Evolutionary conservation across 1,140 invertebrate genomes (phyloP).

Genomic region (Drosophila melanogaster): DNA sequence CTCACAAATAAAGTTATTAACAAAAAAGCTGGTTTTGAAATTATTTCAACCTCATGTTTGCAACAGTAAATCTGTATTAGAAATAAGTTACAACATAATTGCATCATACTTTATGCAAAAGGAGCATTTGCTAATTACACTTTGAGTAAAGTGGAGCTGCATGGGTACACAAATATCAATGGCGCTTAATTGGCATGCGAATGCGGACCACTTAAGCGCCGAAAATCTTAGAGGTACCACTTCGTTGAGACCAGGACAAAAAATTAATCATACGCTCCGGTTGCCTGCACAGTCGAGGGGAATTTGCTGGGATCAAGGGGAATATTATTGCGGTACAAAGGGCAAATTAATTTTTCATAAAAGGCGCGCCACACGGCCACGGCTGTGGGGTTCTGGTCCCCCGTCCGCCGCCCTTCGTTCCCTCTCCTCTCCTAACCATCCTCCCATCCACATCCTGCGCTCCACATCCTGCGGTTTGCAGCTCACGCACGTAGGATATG

Average conservation of each 20-base stretch:
- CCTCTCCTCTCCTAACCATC: not conserved
- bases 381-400: conserved; percentile 5
- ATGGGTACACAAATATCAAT: not conserved
- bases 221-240: conserved; percentile 37
- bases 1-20: too few relatives aligned
- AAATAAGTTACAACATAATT: not conserved
- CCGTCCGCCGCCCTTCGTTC: not conserved
- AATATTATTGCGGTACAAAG: conserved; percentile 81
- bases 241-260: conserved; percentile 42
- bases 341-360: conserved; percentile 82
- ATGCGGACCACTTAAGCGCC: conserved; percentile 27
- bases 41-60: not conserved
- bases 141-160: not conserved
- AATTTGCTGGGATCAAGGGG: conserved; percentile 54
- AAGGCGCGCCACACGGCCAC: conserved; percentile 64
- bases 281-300: conserved; percentile 69
- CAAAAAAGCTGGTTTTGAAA: too few relatives aligned
- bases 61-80: not conserved
- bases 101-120: too few relatives aligned
- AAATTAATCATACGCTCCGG: conserved; percentile 82
- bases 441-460: not conserved
- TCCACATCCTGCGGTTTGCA: conserved; percentile 28
- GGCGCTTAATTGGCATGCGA: conserved; percentile 19
- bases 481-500: conserved; percentile 40
- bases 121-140: too few relatives aligned